phyloP scores from a whole-genome alignment of 2,113 vertebrate species.

The Nipponia nippon region DNA sequence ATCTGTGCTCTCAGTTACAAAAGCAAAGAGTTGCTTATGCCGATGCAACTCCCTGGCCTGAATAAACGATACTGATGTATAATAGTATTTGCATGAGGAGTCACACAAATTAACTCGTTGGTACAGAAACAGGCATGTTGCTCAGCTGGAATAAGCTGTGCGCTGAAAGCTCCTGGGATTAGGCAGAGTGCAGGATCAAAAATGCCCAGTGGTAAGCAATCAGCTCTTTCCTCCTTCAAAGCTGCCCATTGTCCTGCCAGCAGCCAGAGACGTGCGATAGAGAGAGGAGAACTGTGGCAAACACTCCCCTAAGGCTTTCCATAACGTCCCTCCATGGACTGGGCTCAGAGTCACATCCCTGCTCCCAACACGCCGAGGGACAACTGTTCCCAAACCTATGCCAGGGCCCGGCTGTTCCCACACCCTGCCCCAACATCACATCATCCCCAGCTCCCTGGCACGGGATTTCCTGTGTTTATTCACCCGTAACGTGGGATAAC shows the following conservation, averaged over 20 bases:
- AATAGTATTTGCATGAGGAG: neutral
- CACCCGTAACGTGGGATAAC: accelerated
- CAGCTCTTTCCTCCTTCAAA: neutral
- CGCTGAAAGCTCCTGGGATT: neutral
- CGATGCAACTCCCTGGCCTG: neutral
- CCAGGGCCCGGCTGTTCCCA: neutral
- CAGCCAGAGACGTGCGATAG: neutral
- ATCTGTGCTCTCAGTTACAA: neutral
- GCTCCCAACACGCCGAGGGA: neutral
- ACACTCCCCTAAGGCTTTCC: neutral
- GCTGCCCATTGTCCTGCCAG: neutral
- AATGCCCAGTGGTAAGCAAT: neutral
- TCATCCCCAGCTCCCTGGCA: neutral
- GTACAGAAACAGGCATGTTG: neutral
- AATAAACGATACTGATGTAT: neutral
- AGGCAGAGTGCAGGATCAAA: neutral
- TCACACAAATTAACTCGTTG: neutral
- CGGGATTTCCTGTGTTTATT: neutral
- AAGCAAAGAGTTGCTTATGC: neutral
- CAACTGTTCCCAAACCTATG: neutral
- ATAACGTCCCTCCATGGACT: neutral
- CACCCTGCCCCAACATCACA: neutral
- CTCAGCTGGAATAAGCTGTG: neutral
- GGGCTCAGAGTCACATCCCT: neutral
- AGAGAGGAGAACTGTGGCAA: neutral